These are phyloP conservation scores for Rhinoraja longicauda DNA, from an alignment of 2,797 vertebrate genomes.

Conservation along the genomic window DNA sequence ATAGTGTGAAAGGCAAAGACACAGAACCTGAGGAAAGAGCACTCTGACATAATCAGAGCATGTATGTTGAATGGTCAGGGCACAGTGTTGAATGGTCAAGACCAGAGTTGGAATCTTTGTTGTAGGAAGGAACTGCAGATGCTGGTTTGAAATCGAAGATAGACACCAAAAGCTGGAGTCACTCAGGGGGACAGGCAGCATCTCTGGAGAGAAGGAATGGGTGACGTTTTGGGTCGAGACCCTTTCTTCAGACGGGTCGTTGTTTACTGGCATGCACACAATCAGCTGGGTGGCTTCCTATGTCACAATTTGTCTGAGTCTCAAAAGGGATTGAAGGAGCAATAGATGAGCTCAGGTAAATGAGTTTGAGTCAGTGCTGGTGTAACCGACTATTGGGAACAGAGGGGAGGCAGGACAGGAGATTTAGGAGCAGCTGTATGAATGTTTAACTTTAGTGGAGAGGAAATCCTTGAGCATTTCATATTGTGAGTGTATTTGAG, in stretches of 20 bases:
- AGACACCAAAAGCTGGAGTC: no score
- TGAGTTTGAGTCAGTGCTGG: background rate
- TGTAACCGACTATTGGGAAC: background rate
- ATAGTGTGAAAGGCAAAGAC: background rate
- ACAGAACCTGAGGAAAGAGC: no score
- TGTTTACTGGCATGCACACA: no score
- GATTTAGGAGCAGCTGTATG: background rate
- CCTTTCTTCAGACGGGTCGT: no score
- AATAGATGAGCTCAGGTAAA: background rate
- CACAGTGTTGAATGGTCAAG: background rate
- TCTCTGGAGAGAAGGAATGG: no score
- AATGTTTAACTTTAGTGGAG: background rate
- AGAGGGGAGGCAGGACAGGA: background rate
- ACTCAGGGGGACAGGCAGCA: no score
- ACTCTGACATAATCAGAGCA: background rate
- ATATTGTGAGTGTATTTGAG: background rate
- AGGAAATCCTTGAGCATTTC: background rate
- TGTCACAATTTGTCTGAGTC: no score
- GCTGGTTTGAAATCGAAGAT: no score
- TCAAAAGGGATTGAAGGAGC: background rate
- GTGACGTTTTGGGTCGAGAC: no score
- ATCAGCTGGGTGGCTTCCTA: no score
- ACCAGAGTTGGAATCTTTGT: background rate
- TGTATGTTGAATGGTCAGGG: background rate
- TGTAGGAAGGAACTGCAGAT: no score